Percentiles rank a stretch among this genome's conserved stretches.
Evolutionary conservation across 2,888 invertebrate species (phyloP).

Genomic region (Capitulum mitella): DNA sequence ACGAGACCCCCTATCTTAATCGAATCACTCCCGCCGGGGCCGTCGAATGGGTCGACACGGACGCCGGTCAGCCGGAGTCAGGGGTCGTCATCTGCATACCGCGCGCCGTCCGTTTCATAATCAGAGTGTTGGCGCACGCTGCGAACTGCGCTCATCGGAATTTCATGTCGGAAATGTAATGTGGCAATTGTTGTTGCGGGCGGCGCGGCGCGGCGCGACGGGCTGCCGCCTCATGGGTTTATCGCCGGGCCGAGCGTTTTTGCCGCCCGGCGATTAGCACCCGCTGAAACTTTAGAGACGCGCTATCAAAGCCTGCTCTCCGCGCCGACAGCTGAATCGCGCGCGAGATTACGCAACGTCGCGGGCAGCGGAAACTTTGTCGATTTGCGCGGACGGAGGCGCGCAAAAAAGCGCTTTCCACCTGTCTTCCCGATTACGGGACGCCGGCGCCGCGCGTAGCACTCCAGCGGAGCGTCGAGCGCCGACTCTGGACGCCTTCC

Average conservation of each 20-base stretch:
- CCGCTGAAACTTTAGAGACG: not conserved
- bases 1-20: constrained; percentile 4
- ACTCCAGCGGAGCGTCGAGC: not conserved
- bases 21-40: constrained; percentile 14
- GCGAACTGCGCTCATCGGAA: not conserved
- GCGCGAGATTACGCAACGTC: not conserved
- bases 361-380: not conserved
- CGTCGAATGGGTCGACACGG: not conserved
- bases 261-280: not conserved
- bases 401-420: not conserved
- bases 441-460: not conserved
- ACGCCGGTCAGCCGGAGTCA: not conserved
- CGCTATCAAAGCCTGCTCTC: not conserved
- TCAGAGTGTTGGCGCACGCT: constrained; percentile 17
- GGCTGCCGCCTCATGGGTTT: constrained; percentile 2
- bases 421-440: not conserved
- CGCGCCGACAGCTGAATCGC: not conserved
- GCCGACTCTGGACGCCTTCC: not conserved
- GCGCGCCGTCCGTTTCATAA: not conserved
- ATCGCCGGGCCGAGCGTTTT: not conserved
- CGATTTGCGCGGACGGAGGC: not conserved
- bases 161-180: constrained; percentile 19
- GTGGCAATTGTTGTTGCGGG: constrained; percentile 10
- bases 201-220: not conserved
- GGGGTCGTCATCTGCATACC: not conserved